These are phyloP conservation scores for Stictocephala bisonia DNA, from an alignment of 2,888 invertebrate genomes.

Conservation along the genomic window DNA sequence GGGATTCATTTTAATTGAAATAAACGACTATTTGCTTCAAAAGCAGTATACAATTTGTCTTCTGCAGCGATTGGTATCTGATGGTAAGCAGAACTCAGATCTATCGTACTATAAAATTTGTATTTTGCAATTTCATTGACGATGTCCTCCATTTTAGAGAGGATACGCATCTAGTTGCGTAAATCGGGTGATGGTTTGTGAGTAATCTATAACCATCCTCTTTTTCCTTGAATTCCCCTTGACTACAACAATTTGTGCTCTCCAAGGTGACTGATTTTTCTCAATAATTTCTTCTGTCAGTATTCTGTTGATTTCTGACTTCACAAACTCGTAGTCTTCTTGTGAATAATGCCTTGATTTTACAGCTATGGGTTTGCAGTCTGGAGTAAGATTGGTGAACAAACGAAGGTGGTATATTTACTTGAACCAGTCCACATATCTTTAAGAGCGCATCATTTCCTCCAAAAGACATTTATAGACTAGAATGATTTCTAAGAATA, in stretches of 20 bases:
- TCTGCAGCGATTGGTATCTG: conserved; percentile 48
- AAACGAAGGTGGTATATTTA: background rate
- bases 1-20: conserved; percentile 49
- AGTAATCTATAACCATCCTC: background rate
- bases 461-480: background rate
- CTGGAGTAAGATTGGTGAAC: background rate
- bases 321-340: background rate
- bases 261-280: conserved; percentile 22
- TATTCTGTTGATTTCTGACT: background rate
- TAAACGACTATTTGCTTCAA: conserved; percentile 51
- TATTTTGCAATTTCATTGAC: conserved; percentile 46
- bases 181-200: conserved; percentile 2
- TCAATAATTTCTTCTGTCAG: conserved; percentile 15
- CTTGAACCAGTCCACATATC: conserved; percentile 4
- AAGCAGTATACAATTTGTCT: conserved; percentile 49
- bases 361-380: conserved; percentile 15
- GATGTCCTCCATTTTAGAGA: conserved; percentile 48
- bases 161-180: conserved; percentile 48
- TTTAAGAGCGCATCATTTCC: background rate
- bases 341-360: background rate
- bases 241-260: conserved; percentile 23
- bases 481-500: conserved; percentile 3
- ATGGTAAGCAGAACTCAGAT: conserved; percentile 50
- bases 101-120: conserved; percentile 49
- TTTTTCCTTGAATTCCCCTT: background rate